Base-by-base conservation (phyloP, 2,888 invertebrate genomes). In the Ceramica pisi region DNA sequence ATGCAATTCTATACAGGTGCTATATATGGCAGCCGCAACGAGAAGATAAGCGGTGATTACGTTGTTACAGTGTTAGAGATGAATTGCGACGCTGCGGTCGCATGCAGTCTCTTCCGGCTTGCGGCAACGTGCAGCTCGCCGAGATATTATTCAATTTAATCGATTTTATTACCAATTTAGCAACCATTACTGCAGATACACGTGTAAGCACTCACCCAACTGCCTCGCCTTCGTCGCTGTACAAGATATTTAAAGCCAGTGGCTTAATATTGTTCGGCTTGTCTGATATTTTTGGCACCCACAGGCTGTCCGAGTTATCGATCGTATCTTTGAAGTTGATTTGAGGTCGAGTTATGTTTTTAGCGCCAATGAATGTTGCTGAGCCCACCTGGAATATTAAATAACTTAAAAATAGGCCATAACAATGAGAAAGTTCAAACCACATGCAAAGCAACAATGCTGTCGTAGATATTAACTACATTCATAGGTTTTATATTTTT, bases 201-300 rank as follows among this genome's bases (percentile, higher is more conserved):
- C 31, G 38, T 57, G 48, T 50, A 46, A 19, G 21, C 8, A 87
- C 95, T 92, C 86, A 97, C 97, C 96, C 96, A 74, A 96, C 94
- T 12, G 97, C 95, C 59, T 94, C 94, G 0, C 97, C 97, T 31
- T 96, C 93, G 2, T 97, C 97, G 71, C 96, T 96, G 87, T 97
- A 97, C 81, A 98, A 97, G 0, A 98, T 96, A 74, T 97, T 96
- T 67, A 98, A 93, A 0, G 98, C 97, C 14, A 99, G 94, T 0
- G 99, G 98, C 88, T 98, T 98, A 16, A 98, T 90, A 10, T 98
- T 97, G 94, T 99, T 98, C 0, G 99, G 99, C 91, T 99, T 99
- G 41, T 98, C 97, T 62, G 97, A 97, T 62, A 99, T 97, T 85
- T 97, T 97, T 0, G 99, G 99, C 63, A 97, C 96, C 97, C 99